Evolutionary conservation across 2,888 invertebrate species (phyloP), one percentile per base, ranked within the genome.

Genomic region (Andrena bucephala): DNA sequence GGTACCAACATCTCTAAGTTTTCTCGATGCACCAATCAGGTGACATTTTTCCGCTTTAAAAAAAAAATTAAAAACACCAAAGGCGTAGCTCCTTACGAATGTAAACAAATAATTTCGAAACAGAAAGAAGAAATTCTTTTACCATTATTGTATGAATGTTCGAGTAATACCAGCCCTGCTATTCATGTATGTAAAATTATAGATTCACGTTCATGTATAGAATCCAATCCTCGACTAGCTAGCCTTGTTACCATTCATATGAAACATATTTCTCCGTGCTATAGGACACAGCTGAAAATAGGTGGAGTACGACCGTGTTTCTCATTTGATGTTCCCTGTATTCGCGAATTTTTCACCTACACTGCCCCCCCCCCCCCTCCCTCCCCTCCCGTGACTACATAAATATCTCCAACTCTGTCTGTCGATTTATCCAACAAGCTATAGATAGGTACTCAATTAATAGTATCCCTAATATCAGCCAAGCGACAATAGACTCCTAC

Each of bases 221-320:
- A 24, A 52, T 36, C 52, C 36, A 63, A 63, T 27, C 54, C n/a
- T 13, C n/a, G 33, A n/a, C n/a, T 63, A n/a, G 52, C 16, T 27
- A n/a, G 54, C 16, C 63, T 33, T 54, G 33, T 57, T 69, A 31
- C 16, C 48, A 52, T 52, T 10, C 24, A 7, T n/a, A 16, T 5
- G n/a, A 27, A 42, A 66, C 20, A 36, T 57, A 57, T 67, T 74
- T 74, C 48, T 13, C 29, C 36, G 10, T 8, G 65, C 24, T 36
- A 36, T 10, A 42, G 27, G 29, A 54, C 27, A 65, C 7, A 24
- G 29, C 7, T n/a, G 42, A 29, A 65, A 54, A 42, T 54, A 54
- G 60, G 20, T 13, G 20, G 24, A 20, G 20, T 24, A 52, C 24
- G 54, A 36, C 27, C 36, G 63, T 36, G n/a, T 36, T 54, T 27